Evolutionary conservation across 1,140 invertebrate genomes (phyloP).

Genomic region (Heliconius nattereri): DNA sequence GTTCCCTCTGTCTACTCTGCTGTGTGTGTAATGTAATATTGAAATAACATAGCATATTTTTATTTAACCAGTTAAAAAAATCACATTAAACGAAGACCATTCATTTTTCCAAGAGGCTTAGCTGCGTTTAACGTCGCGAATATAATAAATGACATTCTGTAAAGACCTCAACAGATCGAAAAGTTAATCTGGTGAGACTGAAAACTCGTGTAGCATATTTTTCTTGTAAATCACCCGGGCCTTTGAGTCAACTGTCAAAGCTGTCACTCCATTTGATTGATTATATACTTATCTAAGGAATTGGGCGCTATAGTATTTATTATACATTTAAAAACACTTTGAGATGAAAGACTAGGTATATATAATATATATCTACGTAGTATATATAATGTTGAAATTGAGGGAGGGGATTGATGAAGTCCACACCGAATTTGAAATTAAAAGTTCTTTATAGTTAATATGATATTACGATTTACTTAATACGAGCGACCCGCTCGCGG

Average conservation of each 20-base stretch:
- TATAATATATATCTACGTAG: not conserved
- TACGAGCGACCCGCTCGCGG: too few species aligned
- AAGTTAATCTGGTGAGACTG: slow-evolving; percentile 39
- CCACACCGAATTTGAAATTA: not conserved
- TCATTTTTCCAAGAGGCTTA: not conserved
- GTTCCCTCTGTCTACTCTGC: too few species aligned
- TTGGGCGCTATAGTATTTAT: slow-evolving; percentile 15
- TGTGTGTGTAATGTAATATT: too few species aligned
- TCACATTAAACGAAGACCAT: not conserved
- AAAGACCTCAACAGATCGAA: slow-evolving; percentile 33
- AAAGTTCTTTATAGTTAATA: too few species aligned
- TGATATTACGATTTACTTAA: too few species aligned
- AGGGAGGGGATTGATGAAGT: not conserved
- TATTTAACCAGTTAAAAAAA: not conserved
- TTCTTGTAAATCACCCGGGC: slow-evolving; percentile 39
- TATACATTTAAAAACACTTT: slow-evolving; percentile 12
- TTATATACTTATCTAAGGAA: slow-evolving; percentile 34
- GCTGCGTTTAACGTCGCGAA: slow-evolving; percentile 12
- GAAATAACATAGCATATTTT: too few species aligned
- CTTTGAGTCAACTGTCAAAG: slow-evolving; percentile 39
- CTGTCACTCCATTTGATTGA: slow-evolving; percentile 39
- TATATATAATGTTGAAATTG: not conserved
- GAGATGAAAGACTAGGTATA: slow-evolving; percentile 1
- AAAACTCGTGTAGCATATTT: slow-evolving; percentile 39
- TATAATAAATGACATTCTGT: slow-evolving; percentile 23